Base-by-base conservation (phyloP, 2,113 vertebrate species). In the Okapia johnstoni region DNA sequence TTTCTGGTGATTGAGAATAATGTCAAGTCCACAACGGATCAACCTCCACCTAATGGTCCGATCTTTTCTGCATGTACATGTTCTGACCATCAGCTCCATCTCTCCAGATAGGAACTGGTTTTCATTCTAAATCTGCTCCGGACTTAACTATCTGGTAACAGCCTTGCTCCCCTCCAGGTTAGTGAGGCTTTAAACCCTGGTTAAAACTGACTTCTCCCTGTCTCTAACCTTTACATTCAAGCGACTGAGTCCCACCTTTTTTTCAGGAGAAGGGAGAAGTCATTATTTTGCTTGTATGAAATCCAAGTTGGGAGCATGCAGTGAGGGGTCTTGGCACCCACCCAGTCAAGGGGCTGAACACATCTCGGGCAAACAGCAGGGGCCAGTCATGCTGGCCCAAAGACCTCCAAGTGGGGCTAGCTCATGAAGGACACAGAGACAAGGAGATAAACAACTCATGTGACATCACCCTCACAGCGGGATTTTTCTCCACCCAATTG, bases 381-480 rank as follows among this genome's bases (percentile, higher is more conserved):
- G 55, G 76, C 48, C 15, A 55, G 50, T 79, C 79, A 73, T 6
- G 3, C n/a, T 2, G 4, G 28, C 28, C 87, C 79, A 70, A 30
- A 36, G 23, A 21, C 12, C 52, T 10, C n/a, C 60, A 93, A 1
- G 17, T 8, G 3, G 21, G 23, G 3, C 48, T 7, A 58, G 26
- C 57, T 88, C 95, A 95, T 89, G 73, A 96, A 88, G 60, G 48
- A 90, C 63, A 88, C 23, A 90, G 25, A 94, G 50, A 81, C 26
- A 93, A 52, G 46, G 25, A 66, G 19, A 60, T 9, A 95, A 50
- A 92, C 79, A 98, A 52, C 30, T 89, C 14, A 0, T 5, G 23
- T 97, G 86, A 96, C 84, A 85, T 97, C 54, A 97, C 73, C 79
- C 96, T 91, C 90, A 80, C 70, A 30, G 1, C 60, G 93, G 92